These are phyloP conservation scores for Diogma glabrata DNA, from an alignment of 2,888 invertebrate genomes.

Conservation along the genomic window DNA sequence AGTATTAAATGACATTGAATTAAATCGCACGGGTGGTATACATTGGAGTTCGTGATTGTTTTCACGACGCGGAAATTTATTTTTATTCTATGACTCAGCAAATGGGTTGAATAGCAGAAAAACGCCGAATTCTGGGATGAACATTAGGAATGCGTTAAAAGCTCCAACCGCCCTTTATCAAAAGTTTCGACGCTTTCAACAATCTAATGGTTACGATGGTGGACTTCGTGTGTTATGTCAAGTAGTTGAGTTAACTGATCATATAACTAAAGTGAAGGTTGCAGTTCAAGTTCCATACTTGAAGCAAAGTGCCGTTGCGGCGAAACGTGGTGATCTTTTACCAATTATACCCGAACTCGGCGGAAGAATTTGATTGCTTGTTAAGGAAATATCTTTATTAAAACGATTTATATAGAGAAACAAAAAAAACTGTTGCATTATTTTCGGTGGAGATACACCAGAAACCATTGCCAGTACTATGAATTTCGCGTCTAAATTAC, in stretches of 20 bases:
- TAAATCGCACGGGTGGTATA: conserved; percentile 65
- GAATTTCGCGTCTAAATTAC: too few relatives aligned
- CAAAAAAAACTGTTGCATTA: too few relatives aligned
- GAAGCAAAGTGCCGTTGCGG: conserved; percentile 41
- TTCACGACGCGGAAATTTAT: conserved; percentile 56
- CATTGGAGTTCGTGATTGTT: conserved; percentile 86
- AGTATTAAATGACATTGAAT: conserved; percentile 74
- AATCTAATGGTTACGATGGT: conserved; percentile 82
- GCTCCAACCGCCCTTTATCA: conserved; percentile 37
- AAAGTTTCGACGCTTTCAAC: conserved; percentile 53
- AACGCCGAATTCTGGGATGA: conserved; percentile 51
- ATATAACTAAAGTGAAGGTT: too few relatives aligned
- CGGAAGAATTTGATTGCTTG: conserved; percentile 26
- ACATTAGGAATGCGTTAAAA: conserved; percentile 37
- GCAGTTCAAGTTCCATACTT: conserved; percentile 30
- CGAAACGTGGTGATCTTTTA: conserved; percentile 51
- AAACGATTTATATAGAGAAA: too few relatives aligned
- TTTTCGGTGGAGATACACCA: too few relatives aligned
- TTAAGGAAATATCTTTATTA: too few relatives aligned
- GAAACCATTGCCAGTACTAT: too few relatives aligned
- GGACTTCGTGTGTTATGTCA: conserved; percentile 81
- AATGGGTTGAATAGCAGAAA: conserved; percentile 52
- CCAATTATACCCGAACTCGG: conserved; percentile 45
- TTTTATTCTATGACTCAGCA: conserved; percentile 74
- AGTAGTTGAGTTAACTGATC: conserved; percentile 46